These are phyloP conservation scores for Eupithecia dodoneata DNA, from an alignment of 2,888 invertebrate genomes.

Conservation along the genomic window DNA sequence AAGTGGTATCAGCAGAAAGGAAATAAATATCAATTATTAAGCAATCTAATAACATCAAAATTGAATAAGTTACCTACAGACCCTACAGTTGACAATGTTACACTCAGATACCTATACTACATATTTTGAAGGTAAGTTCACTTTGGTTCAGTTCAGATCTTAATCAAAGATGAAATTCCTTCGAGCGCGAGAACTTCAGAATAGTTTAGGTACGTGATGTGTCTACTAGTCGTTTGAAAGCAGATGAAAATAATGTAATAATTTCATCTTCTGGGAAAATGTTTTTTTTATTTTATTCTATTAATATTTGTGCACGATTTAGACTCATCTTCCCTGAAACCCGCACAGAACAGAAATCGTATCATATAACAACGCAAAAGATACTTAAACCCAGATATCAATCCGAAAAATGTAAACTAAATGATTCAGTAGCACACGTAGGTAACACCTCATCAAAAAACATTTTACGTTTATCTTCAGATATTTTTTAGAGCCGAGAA, in stretches of 20 bases:
- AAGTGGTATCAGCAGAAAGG: background rate
- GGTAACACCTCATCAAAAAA: conserved; percentile 40
- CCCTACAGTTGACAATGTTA: background rate
- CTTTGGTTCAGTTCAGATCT: conserved; percentile 45
- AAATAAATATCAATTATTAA: background rate
- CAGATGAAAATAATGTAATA: background rate
- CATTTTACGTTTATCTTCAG: conserved; percentile 47
- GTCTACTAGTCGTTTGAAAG: conserved; percentile 9
- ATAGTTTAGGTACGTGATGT: conserved; percentile 55
- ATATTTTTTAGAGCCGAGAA: conserved; percentile 57
- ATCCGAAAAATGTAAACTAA: conserved; percentile 25
- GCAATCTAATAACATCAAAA: background rate
- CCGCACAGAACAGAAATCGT: background rate
- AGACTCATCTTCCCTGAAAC: background rate
- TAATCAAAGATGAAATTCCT: conserved; percentile 68
- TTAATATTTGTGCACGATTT: background rate
- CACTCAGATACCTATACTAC: background rate
- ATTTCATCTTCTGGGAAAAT: background rate
- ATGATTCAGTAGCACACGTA: conserved; percentile 35
- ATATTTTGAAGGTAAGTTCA: background rate
- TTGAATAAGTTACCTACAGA: background rate
- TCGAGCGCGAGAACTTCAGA: conserved; percentile 56
- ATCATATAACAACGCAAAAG: background rate
- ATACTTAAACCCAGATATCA: background rate
- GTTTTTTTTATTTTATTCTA: background rate